Conservation (phyloP, 2,113 vertebrate genomes). For the Silurus asotus region DNA sequence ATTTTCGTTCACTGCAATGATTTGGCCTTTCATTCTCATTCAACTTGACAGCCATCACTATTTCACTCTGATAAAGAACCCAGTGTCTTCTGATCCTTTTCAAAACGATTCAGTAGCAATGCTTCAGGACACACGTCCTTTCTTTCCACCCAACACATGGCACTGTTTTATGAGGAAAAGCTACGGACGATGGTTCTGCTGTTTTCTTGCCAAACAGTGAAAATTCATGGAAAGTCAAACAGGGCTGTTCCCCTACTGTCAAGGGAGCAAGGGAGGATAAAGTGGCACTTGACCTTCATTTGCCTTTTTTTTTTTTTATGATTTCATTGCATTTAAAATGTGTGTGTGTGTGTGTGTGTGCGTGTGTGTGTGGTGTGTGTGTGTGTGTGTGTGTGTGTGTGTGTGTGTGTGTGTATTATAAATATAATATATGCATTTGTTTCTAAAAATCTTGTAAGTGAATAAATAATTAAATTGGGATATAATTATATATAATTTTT, state of each 20-base stretch:
- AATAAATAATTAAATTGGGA: not conserved
- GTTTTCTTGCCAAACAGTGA: slow-evolving; percentile 30
- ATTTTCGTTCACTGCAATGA: not conserved
- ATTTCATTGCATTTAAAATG: not conserved
- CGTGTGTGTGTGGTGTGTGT: too few species aligned
- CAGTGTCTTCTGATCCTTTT: not conserved
- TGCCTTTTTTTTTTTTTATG: not conserved
- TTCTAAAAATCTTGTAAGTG: not conserved
- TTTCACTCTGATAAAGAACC: not conserved
- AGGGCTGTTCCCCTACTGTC: slow-evolving; percentile 39
- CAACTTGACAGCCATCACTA: not conserved
- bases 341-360: too few species aligned
- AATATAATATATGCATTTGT: not conserved
- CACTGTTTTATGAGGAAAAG: slow-evolving; percentile 18
- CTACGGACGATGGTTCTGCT: not conserved
- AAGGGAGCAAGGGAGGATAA: slow-evolving; percentile 49
- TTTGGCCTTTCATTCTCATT: not conserved
- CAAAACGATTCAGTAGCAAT: slow-evolving; percentile 12
- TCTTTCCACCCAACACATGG: slow-evolving; percentile 21
- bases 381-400: too few species aligned
- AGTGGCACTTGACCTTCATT: slow-evolving; percentile 4
- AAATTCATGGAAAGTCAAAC: slow-evolving; percentile 45
- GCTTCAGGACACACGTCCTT: slow-evolving; percentile 12
- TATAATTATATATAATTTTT: too few species aligned
- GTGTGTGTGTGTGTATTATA: too few species aligned